Percentiles rank a stretch among this genome's conserved stretches.
Evolutionary conservation across 2,113 vertebrate species (phyloP).

Genomic region (Cryptomyrus ogoouensis): DNA sequence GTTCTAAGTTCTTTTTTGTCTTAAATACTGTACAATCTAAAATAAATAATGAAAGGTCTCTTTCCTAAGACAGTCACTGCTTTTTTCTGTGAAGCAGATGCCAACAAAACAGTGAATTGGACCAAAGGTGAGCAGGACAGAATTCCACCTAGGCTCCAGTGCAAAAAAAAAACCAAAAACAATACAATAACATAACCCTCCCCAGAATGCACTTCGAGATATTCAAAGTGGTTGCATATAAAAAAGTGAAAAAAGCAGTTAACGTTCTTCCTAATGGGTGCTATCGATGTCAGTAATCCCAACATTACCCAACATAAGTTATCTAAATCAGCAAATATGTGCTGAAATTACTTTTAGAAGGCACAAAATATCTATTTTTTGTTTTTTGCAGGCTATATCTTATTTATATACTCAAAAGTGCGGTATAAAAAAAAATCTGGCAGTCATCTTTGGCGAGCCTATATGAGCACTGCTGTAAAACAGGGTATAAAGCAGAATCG

Average conservation of each 20-base stretch:
- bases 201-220: constrained; percentile 74
- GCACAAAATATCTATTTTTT: constrained; percentile 83
- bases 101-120: constrained; percentile 17
- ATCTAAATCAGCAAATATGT: constrained; percentile 83
- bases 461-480: constrained; percentile 92
- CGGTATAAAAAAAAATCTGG: constrained; percentile 70
- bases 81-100: constrained; percentile 72
- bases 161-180: constrained; percentile 62
- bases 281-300: constrained; percentile 67
- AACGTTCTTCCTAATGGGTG: constrained; percentile 83
- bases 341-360: constrained; percentile 97
- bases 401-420: constrained; percentile 81
- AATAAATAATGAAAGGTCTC: constrained; percentile 98
- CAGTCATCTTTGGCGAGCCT: constrained; percentile 99
- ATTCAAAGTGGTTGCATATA: constrained; percentile 98
- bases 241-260: constrained; percentile 96
- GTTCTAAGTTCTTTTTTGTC: constrained; percentile 43
- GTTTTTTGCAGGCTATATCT: constrained; percentile 62
- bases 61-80: constrained; percentile 26
- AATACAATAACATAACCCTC: constrained; percentile 48
- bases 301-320: constrained; percentile 66
- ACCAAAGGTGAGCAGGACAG: constrained; percentile 18
- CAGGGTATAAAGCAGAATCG: constrained; percentile 70
- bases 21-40: constrained; percentile 96
- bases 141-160: constrained; percentile 72